phyloP scores from a whole-genome alignment of 2,797 vertebrate genomes.

The Gastrophryne carolinensis region DNA sequence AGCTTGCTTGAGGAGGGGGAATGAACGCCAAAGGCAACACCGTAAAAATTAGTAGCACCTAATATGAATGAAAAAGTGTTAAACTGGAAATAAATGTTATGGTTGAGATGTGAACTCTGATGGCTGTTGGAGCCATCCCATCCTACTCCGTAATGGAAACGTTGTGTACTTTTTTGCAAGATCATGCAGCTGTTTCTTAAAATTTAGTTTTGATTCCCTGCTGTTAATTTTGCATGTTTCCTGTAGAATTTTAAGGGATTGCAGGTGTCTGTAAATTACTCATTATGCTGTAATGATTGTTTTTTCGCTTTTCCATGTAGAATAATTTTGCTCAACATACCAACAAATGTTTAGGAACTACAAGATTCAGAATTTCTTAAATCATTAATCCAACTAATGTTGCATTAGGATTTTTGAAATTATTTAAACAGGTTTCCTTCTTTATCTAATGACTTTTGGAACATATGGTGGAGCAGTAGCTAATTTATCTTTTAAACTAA shows the following conservation, averaged over 20 bases:
- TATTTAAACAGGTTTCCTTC: too few species aligned
- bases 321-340: background rate
- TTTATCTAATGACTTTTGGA: too few species aligned
- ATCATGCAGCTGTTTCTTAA: constrained; percentile 51
- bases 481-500: too few species aligned
- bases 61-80: constrained; percentile 60
- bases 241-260: constrained; percentile 59
- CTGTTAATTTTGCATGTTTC: constrained; percentile 60
- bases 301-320: constrained; percentile 53
- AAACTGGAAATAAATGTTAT: constrained; percentile 60
- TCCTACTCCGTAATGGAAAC: constrained; percentile 42
- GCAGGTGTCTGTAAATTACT: constrained; percentile 63
- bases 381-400: too few species aligned
- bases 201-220: constrained; percentile 56
- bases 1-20: constrained; percentile 61
- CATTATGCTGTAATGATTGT: constrained; percentile 65
- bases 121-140: constrained; percentile 36
- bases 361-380: constrained; percentile 12
- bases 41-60: constrained; percentile 56
- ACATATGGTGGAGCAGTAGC: too few species aligned
- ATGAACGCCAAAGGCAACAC: constrained; percentile 55
- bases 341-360: constrained; percentile 47
- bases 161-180: constrained; percentile 6
- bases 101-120: constrained; percentile 55
- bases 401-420: too few species aligned